These are phyloP conservation scores for Microdon myrmicae DNA, from an alignment of 2,888 invertebrate genomes.

Conservation along the genomic window DNA sequence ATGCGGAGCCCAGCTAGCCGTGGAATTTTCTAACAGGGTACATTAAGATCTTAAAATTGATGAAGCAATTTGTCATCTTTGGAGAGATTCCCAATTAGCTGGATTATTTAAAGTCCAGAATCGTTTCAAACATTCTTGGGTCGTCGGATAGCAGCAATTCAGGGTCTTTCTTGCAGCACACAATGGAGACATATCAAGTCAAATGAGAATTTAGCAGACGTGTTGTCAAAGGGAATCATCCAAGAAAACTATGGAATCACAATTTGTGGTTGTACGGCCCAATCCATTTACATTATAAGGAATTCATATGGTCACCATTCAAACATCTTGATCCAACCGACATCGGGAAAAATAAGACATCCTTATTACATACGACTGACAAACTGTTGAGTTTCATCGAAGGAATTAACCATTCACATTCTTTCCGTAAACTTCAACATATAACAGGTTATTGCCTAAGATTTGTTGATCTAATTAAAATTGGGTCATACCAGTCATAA, in stretches of 20 bases:
- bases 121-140: constrained; percentile 6
- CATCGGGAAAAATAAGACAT: too few species aligned
- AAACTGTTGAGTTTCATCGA: too few species aligned
- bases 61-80: neutral
- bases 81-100: neutral
- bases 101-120: neutral
- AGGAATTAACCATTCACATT: too few species aligned
- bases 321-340: too few species aligned
- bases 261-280: constrained; percentile 21
- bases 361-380: too few species aligned
- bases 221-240: constrained; percentile 10
- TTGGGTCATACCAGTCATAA: too few species aligned
- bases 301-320: too few species aligned
- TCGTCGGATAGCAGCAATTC: constrained; percentile 2
- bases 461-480: too few species aligned
- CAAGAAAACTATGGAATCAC: constrained; percentile 5
- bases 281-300: too few species aligned
- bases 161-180: neutral
- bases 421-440: too few species aligned
- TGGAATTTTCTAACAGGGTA: constrained; percentile 1
- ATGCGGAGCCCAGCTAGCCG: neutral
- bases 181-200: constrained; percentile 18
- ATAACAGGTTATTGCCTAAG: too few species aligned
- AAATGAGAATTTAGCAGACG: constrained; percentile 16
- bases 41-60: constrained; percentile 1